Base-by-base conservation (phyloP, 2,113 vertebrate species). In the Pluvianellus socialis region DNA sequence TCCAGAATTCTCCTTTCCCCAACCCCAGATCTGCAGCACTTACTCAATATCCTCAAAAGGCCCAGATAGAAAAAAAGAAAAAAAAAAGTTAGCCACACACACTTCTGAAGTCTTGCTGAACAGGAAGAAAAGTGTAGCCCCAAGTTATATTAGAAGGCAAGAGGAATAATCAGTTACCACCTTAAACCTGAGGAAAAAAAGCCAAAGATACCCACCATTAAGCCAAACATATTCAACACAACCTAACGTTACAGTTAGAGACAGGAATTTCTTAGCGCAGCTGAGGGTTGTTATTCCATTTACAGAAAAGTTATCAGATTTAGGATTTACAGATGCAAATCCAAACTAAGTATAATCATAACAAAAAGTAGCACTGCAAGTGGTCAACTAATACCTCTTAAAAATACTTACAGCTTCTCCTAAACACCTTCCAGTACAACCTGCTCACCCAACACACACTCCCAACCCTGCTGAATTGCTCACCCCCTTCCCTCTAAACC, bases 401-500 rank as follows among this genome's bases (percentile, higher is more conserved):
- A 58, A 66, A 50, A 14, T 4, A 62, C 77, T 79, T 3, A 17
- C n/a, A 12, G n/a, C 3, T 42, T 7, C 32, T 45, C 47, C 55
- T 2, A 4, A 49, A 1, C 23, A 12, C 3, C 15, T 22, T 20
- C 7, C 35, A 52, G 21, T 22, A 23, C 47, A 35, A 3, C 7
- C 38, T 2, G 0, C 53, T n/a, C 35, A 22, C 4, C 12, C 27
- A 50, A 7, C 35, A 22, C 35, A 45, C 23, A 2, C 53, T 58
- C n/a, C 30, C 16, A 58, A 10, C 7, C 19, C 21, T 14, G 0
- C 12, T 17, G 3, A 4, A 4, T 16, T 14, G 2, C 23, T 65
- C 12, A 12, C 9, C 6, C 35, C 9, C n/a, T 35, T 40, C 26
- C 33, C 16, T 42, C 72, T 50, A 35, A 53, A 9, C 12, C 15